These are phyloP conservation scores for Hycleus phaleratus DNA, from an alignment of 1,140 invertebrate species.

Conservation along the genomic window DNA sequence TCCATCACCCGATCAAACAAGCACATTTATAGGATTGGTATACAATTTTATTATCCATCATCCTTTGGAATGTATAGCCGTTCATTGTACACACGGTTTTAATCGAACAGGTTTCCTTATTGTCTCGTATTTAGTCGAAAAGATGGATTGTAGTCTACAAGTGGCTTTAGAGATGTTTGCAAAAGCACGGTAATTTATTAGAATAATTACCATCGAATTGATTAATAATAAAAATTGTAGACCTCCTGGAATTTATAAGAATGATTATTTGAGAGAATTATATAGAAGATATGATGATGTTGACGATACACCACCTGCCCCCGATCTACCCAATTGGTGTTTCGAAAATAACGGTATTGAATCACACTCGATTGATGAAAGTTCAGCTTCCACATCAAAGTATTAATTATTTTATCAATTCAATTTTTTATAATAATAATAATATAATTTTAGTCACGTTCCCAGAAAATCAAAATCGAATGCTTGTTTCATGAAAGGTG, in stretches of 20 bases:
- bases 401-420: neutral
- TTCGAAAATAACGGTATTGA: conserved; percentile 46
- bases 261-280: conserved; percentile 66
- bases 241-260: conserved; percentile 72
- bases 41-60: conserved; percentile 69
- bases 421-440: neutral
- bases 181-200: conserved; percentile 21
- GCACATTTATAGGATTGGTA: conserved; percentile 70
- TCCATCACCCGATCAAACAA: conserved; percentile 67
- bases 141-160: conserved; percentile 26
- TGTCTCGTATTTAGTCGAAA: conserved; percentile 74
- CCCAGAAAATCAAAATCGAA: conserved; percentile 19
- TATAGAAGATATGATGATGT: conserved; percentile 70
- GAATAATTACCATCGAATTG: neutral
- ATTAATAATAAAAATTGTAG: conserved; percentile 35
- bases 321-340: conserved; percentile 77
- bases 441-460: neutral
- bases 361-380: neutral
- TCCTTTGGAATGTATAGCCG: conserved; percentile 73
- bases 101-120: conserved; percentile 96
- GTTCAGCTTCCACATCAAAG: conserved; percentile 5
- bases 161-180: conserved; percentile 28
- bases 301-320: conserved; percentile 63
- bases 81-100: conserved; percentile 99
- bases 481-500: conserved; percentile 72